Percentiles rank a stretch among this genome's conserved stretches.
Conservation (phyloP, 2,113 vertebrate species). For the Solenodon paradoxus region DNA sequence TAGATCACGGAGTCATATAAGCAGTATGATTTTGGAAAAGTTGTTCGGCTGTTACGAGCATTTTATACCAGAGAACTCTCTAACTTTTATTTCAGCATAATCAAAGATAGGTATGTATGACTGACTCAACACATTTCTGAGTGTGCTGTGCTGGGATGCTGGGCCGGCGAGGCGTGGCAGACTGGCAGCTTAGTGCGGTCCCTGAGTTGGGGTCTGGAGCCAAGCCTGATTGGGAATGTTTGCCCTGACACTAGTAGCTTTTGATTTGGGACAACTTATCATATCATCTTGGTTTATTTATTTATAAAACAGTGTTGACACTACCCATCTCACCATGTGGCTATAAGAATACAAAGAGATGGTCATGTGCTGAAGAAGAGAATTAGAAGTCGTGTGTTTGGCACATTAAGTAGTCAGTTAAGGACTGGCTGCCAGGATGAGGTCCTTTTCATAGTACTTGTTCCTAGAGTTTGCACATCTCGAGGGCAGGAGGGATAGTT, state of each 20-base stretch:
- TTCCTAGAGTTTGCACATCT: too few relatives aligned
- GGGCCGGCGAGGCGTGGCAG: rapidly evolving
- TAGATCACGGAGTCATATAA: constrained; percentile 94
- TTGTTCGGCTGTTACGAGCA: constrained; percentile 88
- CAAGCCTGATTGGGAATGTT: too few relatives aligned
- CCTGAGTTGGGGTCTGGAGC: not conserved
- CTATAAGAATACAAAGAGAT: too few relatives aligned
- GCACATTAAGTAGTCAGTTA: too few relatives aligned
- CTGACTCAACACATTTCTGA: not conserved
- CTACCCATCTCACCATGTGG: too few relatives aligned
- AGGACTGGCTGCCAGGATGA: too few relatives aligned
- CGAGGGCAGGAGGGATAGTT: too few relatives aligned
- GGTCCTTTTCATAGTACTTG: too few relatives aligned
- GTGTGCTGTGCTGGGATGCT: rapidly evolving
- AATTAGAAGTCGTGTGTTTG: too few relatives aligned
- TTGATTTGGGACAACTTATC: not conserved
- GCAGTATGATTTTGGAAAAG: constrained; percentile 92
- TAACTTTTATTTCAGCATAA: constrained; percentile 95
- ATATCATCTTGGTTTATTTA: not conserved
- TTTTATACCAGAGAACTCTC: constrained; percentile 93
- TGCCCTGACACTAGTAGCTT: not conserved
- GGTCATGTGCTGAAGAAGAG: too few relatives aligned
- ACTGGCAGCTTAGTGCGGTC: rapidly evolving
- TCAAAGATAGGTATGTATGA: constrained; percentile 92
- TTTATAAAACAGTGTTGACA: not conserved